Base-by-base conservation (phyloP, 1,140 invertebrate species). In the Dendroctonus ponderosae region DNA sequence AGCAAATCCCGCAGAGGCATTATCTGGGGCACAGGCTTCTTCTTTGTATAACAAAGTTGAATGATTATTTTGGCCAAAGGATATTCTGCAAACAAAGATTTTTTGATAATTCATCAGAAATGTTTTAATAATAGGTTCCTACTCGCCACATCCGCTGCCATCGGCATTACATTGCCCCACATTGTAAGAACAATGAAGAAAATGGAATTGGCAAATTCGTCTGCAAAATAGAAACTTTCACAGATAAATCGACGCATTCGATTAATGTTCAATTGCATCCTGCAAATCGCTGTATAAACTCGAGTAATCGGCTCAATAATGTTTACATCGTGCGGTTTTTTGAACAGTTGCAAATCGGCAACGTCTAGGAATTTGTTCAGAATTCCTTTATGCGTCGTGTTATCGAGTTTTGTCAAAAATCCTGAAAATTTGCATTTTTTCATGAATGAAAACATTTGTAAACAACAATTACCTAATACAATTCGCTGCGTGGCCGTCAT, bases 151-250 rank as follows among this genome's bases (percentile, higher is more conserved):
- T 73, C 64, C 7, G 49, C 38, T 6, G 41, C 66, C 59, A 67
- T 41, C 15, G 75, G 75, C 38, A 76, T n/a, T 8, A 76, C 71
- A 62, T 76, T 71, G n/a, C 60, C 66, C 75, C 75, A 76, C 11
- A 71, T 71, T 12, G 72, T 76, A 37, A 76, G 59, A 15, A 74
- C 71, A 8, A 52, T 70, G 58, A 72, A 75, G 6, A 76, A 66
- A 59, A 75, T 70, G 8, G 75, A 71, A n/a, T 74, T 46, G 14
- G 73, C 74, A 8, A 73, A 66, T 63, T 75, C 67, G 5, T 65
- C 70, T 38, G 66, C 65, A 52, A 74, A 75, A 60, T 72, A 75
- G 53, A 76, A 73, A 44, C 67, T 68, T 56, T 76, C 75, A 59
- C 72, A 72, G 53, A 73, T 71, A 60, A 76, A 72, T 52, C 60